Percentiles rank a stretch among this genome's conserved stretches.
phyloP scores from a whole-genome alignment of 2,113 vertebrate genomes.

The Anseranas semipalmata region DNA sequence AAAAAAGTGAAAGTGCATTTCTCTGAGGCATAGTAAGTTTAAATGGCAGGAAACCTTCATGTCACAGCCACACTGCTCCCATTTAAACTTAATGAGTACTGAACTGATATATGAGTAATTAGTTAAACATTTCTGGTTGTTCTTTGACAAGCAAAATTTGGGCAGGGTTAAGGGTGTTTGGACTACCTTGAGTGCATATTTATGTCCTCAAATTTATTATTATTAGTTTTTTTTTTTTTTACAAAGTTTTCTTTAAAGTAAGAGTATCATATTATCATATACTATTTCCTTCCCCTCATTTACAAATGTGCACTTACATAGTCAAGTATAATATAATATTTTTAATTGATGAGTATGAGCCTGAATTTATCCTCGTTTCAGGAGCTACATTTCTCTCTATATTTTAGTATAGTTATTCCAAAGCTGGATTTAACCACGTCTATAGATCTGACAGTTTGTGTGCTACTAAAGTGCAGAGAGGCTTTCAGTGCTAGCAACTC shows the following conservation, averaged over 20 bases:
- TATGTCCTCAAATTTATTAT: not conserved
- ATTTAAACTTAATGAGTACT: not conserved
- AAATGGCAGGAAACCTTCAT: conserved; percentile 39
- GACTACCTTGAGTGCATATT: not conserved
- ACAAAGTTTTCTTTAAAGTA: not conserved
- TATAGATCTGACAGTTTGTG: accelerated
- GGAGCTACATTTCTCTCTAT: not conserved
- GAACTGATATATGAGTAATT: not conserved
- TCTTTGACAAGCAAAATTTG: not conserved
- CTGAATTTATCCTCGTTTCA: not conserved
- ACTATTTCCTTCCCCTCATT: not conserved
- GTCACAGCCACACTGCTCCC: not conserved
- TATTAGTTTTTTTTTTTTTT: not conserved
- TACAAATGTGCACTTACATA: accelerated
- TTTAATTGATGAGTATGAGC: not conserved
- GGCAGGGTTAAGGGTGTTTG: not conserved
- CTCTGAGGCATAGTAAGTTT: conserved; percentile 45
- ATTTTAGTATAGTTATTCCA: not conserved
- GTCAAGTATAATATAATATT: not conserved
- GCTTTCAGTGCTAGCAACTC: not conserved
- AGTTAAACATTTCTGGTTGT: not conserved
- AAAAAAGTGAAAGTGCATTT: conserved; percentile 32
- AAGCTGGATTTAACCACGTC: not conserved
- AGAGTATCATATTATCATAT: accelerated
- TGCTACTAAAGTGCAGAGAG: not conserved